Percentiles rank a stretch among this genome's conserved stretches.
phyloP scores from a whole-genome alignment of 2,888 invertebrate genomes.

The Pegoplata infirma region DNA sequence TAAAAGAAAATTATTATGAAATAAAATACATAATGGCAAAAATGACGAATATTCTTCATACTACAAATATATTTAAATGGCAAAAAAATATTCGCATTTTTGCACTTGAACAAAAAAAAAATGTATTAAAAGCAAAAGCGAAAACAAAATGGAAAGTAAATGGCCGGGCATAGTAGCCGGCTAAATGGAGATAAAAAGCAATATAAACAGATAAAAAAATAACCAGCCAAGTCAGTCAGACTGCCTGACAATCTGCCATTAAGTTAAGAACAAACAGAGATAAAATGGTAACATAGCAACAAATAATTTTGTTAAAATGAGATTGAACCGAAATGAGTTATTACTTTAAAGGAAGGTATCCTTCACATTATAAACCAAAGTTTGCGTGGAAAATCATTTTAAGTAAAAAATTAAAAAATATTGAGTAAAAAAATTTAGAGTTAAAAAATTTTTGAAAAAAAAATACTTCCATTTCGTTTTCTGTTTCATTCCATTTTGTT shows the following conservation, averaged over 20 bases:
- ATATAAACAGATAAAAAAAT: constrained; percentile 15
- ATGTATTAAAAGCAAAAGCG: constrained; percentile 56
- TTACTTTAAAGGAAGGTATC: background rate
- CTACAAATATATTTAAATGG: background rate
- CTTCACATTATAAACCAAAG: too few relatives aligned
- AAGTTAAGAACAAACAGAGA: constrained; percentile 35
- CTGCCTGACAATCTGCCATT: constrained; percentile 10
- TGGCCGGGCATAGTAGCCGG: constrained; percentile 30
- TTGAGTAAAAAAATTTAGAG: too few relatives aligned
- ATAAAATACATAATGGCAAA: constrained; percentile 7
- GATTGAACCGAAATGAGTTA: constrained; percentile 16
- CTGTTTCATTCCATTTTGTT: too few relatives aligned
- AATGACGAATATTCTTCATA: too few relatives aligned
- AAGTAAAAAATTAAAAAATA: too few relatives aligned
- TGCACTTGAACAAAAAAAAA: constrained; percentile 63
- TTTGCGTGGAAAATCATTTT: too few relatives aligned
- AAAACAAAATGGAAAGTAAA: constrained; percentile 56
- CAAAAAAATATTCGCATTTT: constrained; percentile 17
- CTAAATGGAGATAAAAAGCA: constrained; percentile 5
- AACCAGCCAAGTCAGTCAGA: constrained; percentile 12
- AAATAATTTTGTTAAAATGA: constrained; percentile 23
- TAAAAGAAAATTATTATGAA: constrained; percentile 3
- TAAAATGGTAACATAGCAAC: constrained; percentile 33
- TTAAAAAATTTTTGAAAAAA: too few relatives aligned
- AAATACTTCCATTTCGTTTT: too few relatives aligned